Percentiles rank a stretch among this genome's conserved stretches.
phyloP scores from a whole-genome alignment of 1,140 invertebrate species.

The Prorops nasuta region DNA sequence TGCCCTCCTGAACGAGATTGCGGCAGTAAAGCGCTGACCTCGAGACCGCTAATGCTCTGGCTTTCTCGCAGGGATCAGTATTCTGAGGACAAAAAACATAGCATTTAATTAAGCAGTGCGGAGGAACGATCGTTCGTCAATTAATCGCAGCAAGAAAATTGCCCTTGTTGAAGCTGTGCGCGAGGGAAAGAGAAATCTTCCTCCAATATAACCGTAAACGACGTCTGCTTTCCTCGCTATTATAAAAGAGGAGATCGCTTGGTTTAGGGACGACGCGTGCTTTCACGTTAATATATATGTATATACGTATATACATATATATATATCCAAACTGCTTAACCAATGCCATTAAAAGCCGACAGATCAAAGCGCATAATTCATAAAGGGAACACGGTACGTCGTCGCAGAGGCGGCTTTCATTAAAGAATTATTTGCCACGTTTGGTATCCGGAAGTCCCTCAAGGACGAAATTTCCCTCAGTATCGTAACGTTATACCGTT shows the following conservation, averaged over 20 bases:
- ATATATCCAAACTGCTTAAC: too few species aligned
- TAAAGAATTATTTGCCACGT: conserved; percentile 30
- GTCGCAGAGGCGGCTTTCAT: conserved; percentile 18
- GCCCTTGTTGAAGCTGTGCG: too few species aligned
- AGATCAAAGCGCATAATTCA: conserved; percentile 29
- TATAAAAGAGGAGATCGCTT: too few species aligned
- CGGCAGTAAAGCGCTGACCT: conserved; percentile 65
- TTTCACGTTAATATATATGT: too few species aligned
- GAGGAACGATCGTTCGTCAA: too few species aligned
- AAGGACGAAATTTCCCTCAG: background rate
- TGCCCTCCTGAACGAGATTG: conserved; percentile 72
- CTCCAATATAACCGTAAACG: too few species aligned
- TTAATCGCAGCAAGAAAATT: too few species aligned
- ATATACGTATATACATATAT: too few species aligned
- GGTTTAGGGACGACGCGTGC: too few species aligned
- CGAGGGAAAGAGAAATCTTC: too few species aligned
- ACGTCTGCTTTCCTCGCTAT: too few species aligned
- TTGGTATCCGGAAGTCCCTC: conserved; percentile 2
- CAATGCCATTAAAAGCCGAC: too few species aligned
- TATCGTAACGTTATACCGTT: conserved; percentile 6
- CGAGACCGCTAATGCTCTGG: conserved; percentile 66
- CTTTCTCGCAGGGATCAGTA: conserved; percentile 65
- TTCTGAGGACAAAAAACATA: conserved; percentile 36
- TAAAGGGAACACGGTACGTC: conserved; percentile 10
- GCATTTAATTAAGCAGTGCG: background rate